phyloP scores from a whole-genome alignment of 2,888 invertebrate genomes.

The Nymphalis c-album region DNA sequence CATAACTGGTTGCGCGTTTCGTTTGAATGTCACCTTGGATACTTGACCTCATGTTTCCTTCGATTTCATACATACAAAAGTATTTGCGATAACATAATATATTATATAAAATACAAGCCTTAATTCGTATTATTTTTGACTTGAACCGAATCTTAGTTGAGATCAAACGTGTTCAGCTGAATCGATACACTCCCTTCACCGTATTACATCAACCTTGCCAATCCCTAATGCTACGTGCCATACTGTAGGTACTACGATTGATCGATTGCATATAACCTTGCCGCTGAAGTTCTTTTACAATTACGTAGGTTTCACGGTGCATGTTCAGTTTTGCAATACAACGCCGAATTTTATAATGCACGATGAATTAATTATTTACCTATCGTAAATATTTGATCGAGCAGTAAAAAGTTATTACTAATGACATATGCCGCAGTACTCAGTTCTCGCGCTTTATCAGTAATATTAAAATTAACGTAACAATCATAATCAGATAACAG shows the following conservation, averaged over 20 bases:
- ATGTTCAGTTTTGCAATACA: constrained; percentile 28
- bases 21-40: constrained; percentile 39
- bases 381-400: too few species aligned
- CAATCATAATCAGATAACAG: too few species aligned
- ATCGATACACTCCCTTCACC: constrained; percentile 31
- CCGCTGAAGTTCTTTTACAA: constrained; percentile 32
- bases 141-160: not conserved
- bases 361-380: not conserved
- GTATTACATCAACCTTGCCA: constrained; percentile 32
- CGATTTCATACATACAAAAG: constrained; percentile 24
- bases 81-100: constrained; percentile 13
- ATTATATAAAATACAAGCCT: not conserved
- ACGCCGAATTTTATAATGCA: constrained; percentile 4
- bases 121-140: not conserved
- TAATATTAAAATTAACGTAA: too few species aligned
- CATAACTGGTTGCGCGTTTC: constrained; percentile 29
- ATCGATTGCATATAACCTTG: constrained; percentile 37
- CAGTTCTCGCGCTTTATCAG: too few species aligned
- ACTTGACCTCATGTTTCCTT: constrained; percentile 34
- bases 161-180: constrained; percentile 12
- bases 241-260: constrained; percentile 23
- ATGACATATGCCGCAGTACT: too few species aligned
- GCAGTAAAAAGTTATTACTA: too few species aligned
- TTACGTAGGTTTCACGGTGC: constrained; percentile 34
- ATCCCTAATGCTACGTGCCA: constrained; percentile 33